Conservation (phyloP, 2,113 vertebrate species). For the Pedionomus torquatus region DNA sequence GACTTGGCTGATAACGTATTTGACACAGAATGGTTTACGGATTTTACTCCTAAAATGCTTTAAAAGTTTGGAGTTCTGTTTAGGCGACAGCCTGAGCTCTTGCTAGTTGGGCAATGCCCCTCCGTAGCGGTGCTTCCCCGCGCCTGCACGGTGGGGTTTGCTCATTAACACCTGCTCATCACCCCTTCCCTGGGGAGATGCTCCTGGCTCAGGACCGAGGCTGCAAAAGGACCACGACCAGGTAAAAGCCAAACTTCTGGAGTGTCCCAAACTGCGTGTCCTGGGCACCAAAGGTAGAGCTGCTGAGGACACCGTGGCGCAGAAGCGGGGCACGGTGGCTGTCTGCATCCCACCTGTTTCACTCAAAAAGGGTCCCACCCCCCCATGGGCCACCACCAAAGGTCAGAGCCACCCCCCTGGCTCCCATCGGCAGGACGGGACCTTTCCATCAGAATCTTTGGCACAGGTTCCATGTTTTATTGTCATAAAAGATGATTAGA, state of each 20-base stretch:
- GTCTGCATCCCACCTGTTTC: accelerated
- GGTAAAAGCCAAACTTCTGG: neutral
- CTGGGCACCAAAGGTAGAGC: accelerated
- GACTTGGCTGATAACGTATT: neutral
- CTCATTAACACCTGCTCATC: neutral
- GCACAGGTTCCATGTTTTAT: conserved; percentile 42
- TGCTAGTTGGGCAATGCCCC: neutral
- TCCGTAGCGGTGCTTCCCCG: accelerated
- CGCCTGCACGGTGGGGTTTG: accelerated
- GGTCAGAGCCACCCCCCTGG: neutral
- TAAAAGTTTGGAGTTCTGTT: neutral
- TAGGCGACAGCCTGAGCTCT: neutral
- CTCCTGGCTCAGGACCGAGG: neutral
- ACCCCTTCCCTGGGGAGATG: neutral
- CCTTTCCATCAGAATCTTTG: conserved; percentile 35
- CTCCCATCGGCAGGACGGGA: neutral
- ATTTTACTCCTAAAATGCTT: neutral
- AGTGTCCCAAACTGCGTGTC: neutral
- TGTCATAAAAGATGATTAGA: conserved; percentile 31
- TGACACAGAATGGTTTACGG: neutral
- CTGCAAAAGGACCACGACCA: accelerated
- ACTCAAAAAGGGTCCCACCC: neutral
- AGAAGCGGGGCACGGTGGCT: accelerated
- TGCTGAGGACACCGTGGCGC: neutral
- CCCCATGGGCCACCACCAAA: accelerated